Evolutionary conservation across 2,888 invertebrate genomes (phyloP).

Genomic region (Spialia ferax): DNA sequence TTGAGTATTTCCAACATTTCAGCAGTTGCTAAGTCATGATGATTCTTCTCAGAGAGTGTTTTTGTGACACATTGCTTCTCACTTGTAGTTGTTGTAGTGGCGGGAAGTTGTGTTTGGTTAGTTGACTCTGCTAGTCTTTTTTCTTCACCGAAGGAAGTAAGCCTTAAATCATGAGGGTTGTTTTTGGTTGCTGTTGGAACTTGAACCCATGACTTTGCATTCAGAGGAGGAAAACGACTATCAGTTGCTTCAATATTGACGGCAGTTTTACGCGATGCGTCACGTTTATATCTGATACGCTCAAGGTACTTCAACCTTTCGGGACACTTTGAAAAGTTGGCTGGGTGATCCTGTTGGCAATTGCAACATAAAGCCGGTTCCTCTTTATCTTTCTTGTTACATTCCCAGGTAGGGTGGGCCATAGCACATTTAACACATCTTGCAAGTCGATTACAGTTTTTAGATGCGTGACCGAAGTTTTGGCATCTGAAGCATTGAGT

Average conservation of each 20-base stretch:
- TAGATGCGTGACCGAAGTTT: slow-evolving; percentile 42
- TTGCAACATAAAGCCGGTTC: slow-evolving; percentile 42
- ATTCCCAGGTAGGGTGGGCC: neutral
- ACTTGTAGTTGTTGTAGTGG: neutral
- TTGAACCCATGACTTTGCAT: neutral
- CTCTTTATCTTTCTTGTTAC: slow-evolving; percentile 2
- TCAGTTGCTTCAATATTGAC: neutral
- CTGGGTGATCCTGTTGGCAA: slow-evolving; percentile 41
- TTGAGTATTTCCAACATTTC: slow-evolving; percentile 39
- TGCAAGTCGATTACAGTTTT: slow-evolving; percentile 42
- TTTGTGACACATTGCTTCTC: neutral
- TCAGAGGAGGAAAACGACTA: neutral
- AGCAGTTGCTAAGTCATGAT: slow-evolving; percentile 3
- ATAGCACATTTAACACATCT: slow-evolving; percentile 29
- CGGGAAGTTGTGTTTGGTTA: neutral
- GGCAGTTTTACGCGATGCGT: neutral
- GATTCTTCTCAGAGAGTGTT: neutral
- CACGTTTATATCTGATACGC: neutral
- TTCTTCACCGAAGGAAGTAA: neutral
- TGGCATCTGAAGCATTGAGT: slow-evolving; percentile 46
- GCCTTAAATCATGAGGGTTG: neutral
- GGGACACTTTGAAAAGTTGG: slow-evolving; percentile 24
- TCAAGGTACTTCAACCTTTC: neutral
- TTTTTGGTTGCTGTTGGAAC: neutral
- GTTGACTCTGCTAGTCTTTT: neutral